These are phyloP conservation scores for Podilymbus podiceps DNA, from an alignment of 2,113 vertebrate genomes.

Conservation along the genomic window DNA sequence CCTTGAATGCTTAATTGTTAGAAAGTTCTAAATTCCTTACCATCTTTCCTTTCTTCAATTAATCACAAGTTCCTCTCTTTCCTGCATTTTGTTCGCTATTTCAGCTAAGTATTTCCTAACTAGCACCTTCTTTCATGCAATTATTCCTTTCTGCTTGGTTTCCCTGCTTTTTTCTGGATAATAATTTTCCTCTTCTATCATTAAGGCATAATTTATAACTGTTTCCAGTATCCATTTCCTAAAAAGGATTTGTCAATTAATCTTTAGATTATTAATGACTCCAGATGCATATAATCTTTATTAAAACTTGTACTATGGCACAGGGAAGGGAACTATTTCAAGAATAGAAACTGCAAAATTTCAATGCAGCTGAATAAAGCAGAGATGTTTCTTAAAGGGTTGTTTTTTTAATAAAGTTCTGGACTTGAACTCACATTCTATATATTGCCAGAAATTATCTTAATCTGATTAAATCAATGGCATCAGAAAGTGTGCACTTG, in stretches of 20 bases:
- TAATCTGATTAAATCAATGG: neutral
- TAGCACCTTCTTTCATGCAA: neutral
- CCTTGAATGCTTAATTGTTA: neutral
- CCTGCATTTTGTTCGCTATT: neutral
- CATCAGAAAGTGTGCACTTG: neutral
- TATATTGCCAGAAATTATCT: neutral
- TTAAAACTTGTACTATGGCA: slow-evolving; percentile 42
- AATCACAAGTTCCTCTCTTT: neutral
- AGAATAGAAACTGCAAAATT: slow-evolving; percentile 40
- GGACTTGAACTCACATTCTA: neutral
- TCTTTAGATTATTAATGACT: slow-evolving; percentile 65
- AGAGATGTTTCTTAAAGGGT: neutral
- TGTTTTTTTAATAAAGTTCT: neutral
- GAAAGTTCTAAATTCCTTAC: neutral
- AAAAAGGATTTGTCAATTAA: slow-evolving; percentile 58
- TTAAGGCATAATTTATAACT: slow-evolving; percentile 62
- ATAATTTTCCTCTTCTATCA: slow-evolving; percentile 17
- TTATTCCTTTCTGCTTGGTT: neutral
- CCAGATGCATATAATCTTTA: slow-evolving; percentile 45
- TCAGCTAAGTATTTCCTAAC: neutral
- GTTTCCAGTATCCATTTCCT: slow-evolving; percentile 45
- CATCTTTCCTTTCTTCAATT: neutral
- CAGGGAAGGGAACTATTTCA: slow-evolving; percentile 29
- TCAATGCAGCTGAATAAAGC: slow-evolving; percentile 23
- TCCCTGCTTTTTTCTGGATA: slow-evolving; percentile 2